Evolutionary conservation across 2,797 vertebrate species (phyloP).

Genomic region (Eupleurogrammus muticus): DNA sequence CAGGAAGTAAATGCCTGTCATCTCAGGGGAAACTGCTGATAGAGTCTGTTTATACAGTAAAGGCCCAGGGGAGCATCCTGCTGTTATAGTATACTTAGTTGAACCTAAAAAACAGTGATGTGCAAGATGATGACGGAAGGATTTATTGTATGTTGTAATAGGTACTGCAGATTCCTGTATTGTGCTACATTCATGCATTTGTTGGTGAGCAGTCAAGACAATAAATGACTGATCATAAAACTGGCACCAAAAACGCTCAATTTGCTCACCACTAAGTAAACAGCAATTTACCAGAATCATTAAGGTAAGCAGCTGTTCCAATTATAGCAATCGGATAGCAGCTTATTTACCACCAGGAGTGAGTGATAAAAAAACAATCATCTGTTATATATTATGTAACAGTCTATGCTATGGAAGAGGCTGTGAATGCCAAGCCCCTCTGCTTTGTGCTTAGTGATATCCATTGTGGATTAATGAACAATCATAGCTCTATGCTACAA

Average conservation of each 20-base stretch:
- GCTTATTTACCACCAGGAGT: neutral
- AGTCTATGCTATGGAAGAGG: neutral
- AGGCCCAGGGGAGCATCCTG: neutral
- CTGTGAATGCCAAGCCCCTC: neutral
- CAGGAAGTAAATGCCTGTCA: conserved; percentile 1
- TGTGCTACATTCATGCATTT: conserved; percentile 1
- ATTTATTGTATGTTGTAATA: conserved; percentile 24
- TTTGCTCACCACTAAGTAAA: neutral
- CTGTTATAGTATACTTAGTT: conserved; percentile 17
- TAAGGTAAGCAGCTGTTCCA: conserved; percentile 20
- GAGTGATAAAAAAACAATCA: conserved; percentile 11
- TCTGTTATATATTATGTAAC: neutral
- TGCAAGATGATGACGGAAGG: conserved; percentile 21
- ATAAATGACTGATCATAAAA: conserved; percentile 8
- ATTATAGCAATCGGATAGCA: neutral
- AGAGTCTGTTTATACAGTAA: conserved; percentile 1
- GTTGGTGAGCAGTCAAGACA: neutral
- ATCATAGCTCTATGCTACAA: too few species aligned
- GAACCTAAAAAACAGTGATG: conserved; percentile 13
- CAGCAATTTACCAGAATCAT: neutral
- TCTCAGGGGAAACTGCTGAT: conserved; percentile 4
- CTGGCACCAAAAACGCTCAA: conserved; percentile 1
- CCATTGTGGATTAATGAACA: neutral
- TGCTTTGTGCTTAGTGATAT: neutral
- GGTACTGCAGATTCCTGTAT: conserved; percentile 12